Evolutionary conservation across 2,113 vertebrate genomes (phyloP), one percentile per base, ranked within the genome.

Genomic region (Otis tarda): DNA sequence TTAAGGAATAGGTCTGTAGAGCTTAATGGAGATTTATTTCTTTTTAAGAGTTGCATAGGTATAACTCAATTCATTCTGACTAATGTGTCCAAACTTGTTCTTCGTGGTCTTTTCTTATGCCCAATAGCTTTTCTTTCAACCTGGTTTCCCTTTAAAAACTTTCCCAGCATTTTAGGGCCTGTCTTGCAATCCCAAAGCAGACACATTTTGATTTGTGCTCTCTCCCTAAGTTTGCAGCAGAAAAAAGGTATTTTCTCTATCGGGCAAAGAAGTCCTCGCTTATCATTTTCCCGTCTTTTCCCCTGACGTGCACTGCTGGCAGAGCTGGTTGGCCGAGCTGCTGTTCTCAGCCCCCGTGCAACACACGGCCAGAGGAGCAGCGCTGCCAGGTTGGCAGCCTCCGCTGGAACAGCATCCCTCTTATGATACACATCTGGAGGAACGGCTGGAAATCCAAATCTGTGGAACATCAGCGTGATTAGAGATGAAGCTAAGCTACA

Each of bases 401-500:
- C 56, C 0, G 0, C 59, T 69, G 87, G 85, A 94, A 70, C 61
- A 83, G 61, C 75, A 59, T 94, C 85, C 9, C 4, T 69, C 55
- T 71, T 33, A 63, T 43, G 64, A 22, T 56, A 77, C 4, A 6
- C 83, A 86, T 74, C 67, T 86, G 71, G 64, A 87, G 27, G 35
- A 87, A 76, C 0, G 2, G 30, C 30, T 95, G 79, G 82, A 91
- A 96, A 83, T 19, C 67, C 59, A 43, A 76, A 71, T 33, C 93
- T 93, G 87, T 33, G 84, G 81, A 94, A 93, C 73, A 27, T 89
- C 90, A 83, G 56, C 15, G 1, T 71, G 83, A 86, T 68, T 77
- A 78, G 30, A 78, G 33, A 64, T 12, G 68, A 90, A 94, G 89
- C 53, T 90, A 75, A 90, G 68, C 90, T 89, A 78, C 86, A 92